Evolutionary conservation across 2,113 vertebrate genomes (phyloP), one percentile per base, ranked within the genome.

Genomic region (Proterorhinus semilunaris): DNA sequence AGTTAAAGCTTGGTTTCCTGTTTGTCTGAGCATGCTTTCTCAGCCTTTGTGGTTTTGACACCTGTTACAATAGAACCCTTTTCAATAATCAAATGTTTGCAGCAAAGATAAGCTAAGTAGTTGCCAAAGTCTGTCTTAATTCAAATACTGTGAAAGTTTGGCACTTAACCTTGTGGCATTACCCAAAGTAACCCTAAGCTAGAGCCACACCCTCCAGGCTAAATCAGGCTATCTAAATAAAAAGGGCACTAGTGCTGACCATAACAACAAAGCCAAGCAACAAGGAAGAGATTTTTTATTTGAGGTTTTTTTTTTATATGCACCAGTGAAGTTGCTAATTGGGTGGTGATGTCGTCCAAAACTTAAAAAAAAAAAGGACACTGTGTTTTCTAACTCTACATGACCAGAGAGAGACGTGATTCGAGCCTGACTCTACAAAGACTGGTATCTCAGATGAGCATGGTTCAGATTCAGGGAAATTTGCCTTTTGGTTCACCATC

Each of bases 181-280:
- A 66, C 67, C 65, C 75, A 49, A 47, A n/a, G 47, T 68, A 68
- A 76, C 71, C 75, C 58, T 79, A 36, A 66, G 55, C 68, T 73
- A 46, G 75, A 62, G 74, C 68, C 71, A 2, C 73, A 3, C 79
- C 85, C 83, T 71, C 46, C 71, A 62, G 74, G 71, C 80, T 87
- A 83, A 86, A 78, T 86, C 74, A 67, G 80, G 83, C 79, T 58
- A 81, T 49, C 64, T 68, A 68, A 72, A 83, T 75, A 68, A 75
- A 84, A 80, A 36, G 27, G 57, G 64, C 69, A 58, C 75, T 85
- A 74, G 72, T 75, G 82, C 66, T 70, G 73, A 82, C 74, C 50
- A 83, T 79, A 79, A 83, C 78, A 83, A 79, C 82, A 85, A 36
- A 72, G 5, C 58, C 16, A 58, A 0, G 21, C 62, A 36, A 69